phyloP scores from a whole-genome alignment of 2,797 vertebrate genomes.

The Adelosebastes latens region DNA sequence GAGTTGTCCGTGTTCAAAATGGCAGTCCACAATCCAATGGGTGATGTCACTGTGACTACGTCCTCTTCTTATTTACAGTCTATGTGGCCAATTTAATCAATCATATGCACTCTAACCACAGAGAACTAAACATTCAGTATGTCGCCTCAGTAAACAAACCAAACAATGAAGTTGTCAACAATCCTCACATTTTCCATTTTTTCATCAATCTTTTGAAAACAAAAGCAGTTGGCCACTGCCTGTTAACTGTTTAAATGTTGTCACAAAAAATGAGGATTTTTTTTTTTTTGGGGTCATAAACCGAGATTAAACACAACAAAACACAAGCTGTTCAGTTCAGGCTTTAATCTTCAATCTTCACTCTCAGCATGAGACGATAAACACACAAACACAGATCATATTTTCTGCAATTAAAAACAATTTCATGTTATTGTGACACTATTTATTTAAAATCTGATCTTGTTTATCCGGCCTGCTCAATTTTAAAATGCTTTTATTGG shows the following conservation, averaged over 20 bases:
- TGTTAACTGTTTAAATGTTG: not conserved
- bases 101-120: not conserved
- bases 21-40: too few species aligned
- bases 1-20: too few species aligned
- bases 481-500: slow-evolving; percentile 24
- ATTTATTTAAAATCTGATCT: slow-evolving; percentile 23
- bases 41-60: too few species aligned
- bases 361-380: not conserved
- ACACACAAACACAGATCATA: slow-evolving; percentile 3
- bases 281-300: not conserved
- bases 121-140: not conserved
- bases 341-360: not conserved
- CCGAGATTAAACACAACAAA: not conserved
- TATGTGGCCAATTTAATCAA: not conserved
- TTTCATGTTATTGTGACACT: not conserved
- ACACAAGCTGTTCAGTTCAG: not conserved
- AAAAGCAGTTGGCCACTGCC: slow-evolving; percentile 5
- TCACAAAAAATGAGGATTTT: not conserved
- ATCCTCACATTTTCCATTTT: slow-evolving; percentile 13
- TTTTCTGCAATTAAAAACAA: slow-evolving; percentile 16
- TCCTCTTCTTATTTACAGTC: too few species aligned
- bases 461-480: slow-evolving; percentile 13
- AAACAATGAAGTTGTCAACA: slow-evolving; percentile 4
- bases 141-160: not conserved
- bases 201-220: not conserved